Evolutionary conservation across 1,140 invertebrate species (phyloP), one percentile per base, ranked within the genome.

Genomic region (Aphelinus certus): DNA sequence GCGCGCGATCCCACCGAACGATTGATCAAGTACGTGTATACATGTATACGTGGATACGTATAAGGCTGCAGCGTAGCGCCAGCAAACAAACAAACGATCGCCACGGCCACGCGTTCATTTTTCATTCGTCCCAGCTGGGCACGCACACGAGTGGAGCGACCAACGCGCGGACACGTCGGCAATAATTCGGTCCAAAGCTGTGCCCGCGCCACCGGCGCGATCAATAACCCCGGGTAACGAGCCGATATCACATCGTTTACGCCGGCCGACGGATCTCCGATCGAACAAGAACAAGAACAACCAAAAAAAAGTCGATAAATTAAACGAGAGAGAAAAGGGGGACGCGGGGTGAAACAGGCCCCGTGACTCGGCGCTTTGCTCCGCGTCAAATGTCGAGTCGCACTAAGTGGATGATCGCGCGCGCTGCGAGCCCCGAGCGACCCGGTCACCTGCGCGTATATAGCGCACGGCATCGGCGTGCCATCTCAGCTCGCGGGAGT

Each of bases 161-260:
- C 26, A 26, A 26, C 26, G 26, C 26, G 26, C 26, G 26, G 26
- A 26, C 26, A 26, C 26, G 26, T 26, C 26, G 26, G 26, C 26
- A 26, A 26, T 26, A 26, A 26, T 26, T 26, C 26, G 26, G 26
- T 26, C 26, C 26, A 26, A 26, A 26, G 26, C 26, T 7, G 56
- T 57, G 26, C 56, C 3, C 56, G 43, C 7, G 60, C 47, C 71
- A 58, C 55, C 47, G 47, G 45, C 42, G 70, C 70, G 70, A 75
- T 75, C 73, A 75, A 75, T 75, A 75, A 75, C 62, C 66, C 56
- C 67, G 67, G 7, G 62, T 75, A 75, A 75, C 66, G 67, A 75
- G 73, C 5, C 67, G 61, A 70, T 26, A 26, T 26, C 0, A 26
- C 26, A 26, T 55, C 65, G 65, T 69, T 68, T 74, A 74, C 26